Evolutionary conservation across 2,888 invertebrate species (phyloP).

Genomic region (Heliconius charithonia): DNA sequence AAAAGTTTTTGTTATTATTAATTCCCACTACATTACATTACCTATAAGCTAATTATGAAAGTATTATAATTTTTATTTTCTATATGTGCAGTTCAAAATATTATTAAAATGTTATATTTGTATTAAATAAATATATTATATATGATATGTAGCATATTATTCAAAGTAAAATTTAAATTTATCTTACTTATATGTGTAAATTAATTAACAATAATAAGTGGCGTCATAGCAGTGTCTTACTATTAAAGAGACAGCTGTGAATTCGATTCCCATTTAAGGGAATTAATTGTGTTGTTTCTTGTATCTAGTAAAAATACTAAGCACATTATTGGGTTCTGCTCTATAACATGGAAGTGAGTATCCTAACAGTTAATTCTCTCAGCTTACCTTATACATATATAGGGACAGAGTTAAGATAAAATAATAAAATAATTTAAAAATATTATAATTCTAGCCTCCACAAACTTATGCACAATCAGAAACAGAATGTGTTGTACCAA

Average conservation of each 20-base stretch:
- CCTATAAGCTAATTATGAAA: background rate
- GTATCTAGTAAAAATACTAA: too few relatives aligned
- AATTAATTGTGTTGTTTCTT: too few relatives aligned
- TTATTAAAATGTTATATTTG: background rate
- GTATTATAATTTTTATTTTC: background rate
- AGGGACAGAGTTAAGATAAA: too few relatives aligned
- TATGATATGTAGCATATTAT: background rate
- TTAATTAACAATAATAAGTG: background rate
- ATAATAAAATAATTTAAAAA: background rate
- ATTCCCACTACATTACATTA: background rate
- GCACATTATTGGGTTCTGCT: too few relatives aligned
- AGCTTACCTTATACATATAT: too few relatives aligned
- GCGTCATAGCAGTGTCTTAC: too few relatives aligned
- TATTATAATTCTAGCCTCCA: constrained; percentile 11
- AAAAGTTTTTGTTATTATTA: background rate
- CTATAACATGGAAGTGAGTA: too few relatives aligned
- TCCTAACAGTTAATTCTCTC: too few relatives aligned
- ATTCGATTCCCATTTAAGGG: too few relatives aligned
- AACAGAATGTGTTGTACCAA: constrained; percentile 75
- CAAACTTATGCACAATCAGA: constrained; percentile 66
- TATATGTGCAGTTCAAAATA: background rate
- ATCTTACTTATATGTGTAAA: background rate
- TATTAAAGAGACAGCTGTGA: too few relatives aligned
- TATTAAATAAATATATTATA: too few relatives aligned
- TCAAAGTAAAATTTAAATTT: background rate